Percentiles rank a stretch among this genome's conserved stretches.
Conservation (phyloP, 2,797 vertebrate species). For the Karalla daura region DNA sequence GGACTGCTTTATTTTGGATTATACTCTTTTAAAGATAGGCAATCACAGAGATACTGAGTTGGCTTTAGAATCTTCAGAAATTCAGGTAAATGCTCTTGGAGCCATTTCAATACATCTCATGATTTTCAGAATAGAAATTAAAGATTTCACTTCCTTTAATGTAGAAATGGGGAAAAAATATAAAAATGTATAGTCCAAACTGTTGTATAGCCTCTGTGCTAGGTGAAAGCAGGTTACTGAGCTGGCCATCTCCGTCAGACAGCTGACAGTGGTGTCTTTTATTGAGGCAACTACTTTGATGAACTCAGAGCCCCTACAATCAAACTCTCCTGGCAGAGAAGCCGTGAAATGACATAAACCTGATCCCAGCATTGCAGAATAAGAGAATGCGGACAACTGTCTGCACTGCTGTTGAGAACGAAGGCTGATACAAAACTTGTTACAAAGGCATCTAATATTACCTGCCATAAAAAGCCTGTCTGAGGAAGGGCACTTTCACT, state of each 20-base stretch:
- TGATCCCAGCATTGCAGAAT: background rate
- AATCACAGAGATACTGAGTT: constrained; percentile 42
- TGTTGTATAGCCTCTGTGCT: background rate
- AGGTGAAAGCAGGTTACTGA: background rate
- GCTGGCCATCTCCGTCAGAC: background rate
- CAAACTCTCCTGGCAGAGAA: background rate
- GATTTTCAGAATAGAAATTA: constrained; percentile 13
- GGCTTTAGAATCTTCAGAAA: constrained; percentile 20
- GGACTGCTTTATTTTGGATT: constrained; percentile 38
- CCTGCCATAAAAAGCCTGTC: background rate
- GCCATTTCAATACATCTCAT: constrained; percentile 10
- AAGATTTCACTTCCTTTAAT: too few relatives aligned
- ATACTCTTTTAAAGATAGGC: constrained; percentile 31
- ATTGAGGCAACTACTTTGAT: background rate
- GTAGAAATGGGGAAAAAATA: background rate
- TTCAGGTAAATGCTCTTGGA: constrained; percentile 6
- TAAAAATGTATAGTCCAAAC: background rate
- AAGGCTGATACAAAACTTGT: background rate
- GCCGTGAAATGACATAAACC: too few relatives aligned
- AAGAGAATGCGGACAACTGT: background rate
- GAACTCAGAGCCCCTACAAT: background rate
- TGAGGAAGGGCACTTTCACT: background rate
- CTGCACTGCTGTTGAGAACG: background rate
- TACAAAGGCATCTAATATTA: background rate
- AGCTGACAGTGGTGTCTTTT: background rate